Evolutionary conservation across 1,140 invertebrate species (phyloP), one percentile per base, ranked within the genome.

Genomic region (Macrobrachium nipponense): DNA sequence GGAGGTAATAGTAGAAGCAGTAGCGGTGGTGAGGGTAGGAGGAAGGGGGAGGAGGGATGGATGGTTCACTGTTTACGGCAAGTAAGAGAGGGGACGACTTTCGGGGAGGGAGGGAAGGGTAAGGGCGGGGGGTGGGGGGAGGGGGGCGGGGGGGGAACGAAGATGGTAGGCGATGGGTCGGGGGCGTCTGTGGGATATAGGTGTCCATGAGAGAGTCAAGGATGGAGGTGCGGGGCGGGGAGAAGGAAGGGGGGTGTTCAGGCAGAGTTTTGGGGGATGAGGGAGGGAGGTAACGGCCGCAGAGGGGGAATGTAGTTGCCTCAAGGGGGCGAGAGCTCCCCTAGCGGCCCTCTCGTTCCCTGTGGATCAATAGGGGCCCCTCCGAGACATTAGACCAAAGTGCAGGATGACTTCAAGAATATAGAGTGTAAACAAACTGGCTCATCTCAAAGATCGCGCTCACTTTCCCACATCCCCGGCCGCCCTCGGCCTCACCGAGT

Each of bases 351-450:
- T 80, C 76, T 73, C 77, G 83, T 86, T 86, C 83, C 83, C 83
- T 60, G 83, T 73, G 83, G 83, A 86, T 86, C 83, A 86, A 86
- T 86, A 86, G 83, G 60, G 77, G 61, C 73, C 51, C 83, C 83
- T 86, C 83, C 66, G 80, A 86, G 83, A 86, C 83, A 86, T 86
- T 86, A 86, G 83, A 70, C 75, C 83, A 80, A 86, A 86, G 76
- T 80, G 83, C 83, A 86, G 83, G 83, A 86, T 86, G 83, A 79
- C 83, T 86, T 77, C 83, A 86, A 80, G 83, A 86, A 82, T 72
- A 61, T 68, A 27, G 14, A 18, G 27, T n/a, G 82, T 85, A 60
- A 70, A 78, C 75, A 79, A 70, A 70, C 82, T 14, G 23, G 20
- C 78, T 51, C 23, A 12, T 68, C 66, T 20, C 66, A 17, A 68